phyloP scores from a whole-genome alignment of 2,888 invertebrate species.

The Protula sp. region DNA sequence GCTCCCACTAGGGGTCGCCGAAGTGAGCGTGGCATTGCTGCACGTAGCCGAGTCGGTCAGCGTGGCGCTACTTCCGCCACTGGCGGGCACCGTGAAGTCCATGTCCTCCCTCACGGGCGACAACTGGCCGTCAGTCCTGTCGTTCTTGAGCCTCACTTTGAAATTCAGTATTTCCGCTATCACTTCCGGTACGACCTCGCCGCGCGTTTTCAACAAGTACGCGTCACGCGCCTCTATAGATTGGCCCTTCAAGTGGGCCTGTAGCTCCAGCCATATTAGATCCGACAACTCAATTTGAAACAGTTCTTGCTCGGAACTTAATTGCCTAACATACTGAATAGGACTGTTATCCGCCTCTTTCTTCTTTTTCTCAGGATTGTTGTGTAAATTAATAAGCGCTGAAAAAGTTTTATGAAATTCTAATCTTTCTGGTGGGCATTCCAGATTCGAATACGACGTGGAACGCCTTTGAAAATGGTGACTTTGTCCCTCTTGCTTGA shows the following conservation, averaged over 20 bases:
- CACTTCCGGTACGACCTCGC: constrained; percentile 67
- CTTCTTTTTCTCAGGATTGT: constrained; percentile 32
- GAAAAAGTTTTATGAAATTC: constrained; percentile 62
- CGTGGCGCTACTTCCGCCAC: neutral
- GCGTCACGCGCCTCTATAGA: constrained; percentile 73
- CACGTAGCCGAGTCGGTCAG: neutral
- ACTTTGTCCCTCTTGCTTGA: too few species aligned
- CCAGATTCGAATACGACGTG: neutral
- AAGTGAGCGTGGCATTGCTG: neutral
- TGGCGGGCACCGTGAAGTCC: neutral
- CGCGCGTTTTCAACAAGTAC: constrained; percentile 66
- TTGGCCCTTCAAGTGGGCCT: constrained; percentile 80
- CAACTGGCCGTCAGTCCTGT: neutral
- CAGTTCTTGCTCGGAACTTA: constrained; percentile 74
- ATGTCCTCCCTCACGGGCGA: neutral
- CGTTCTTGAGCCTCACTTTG: constrained; percentile 55
- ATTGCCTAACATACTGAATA: constrained; percentile 37
- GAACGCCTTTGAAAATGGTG: neutral
- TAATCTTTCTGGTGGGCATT: constrained; percentile 33
- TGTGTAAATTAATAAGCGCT: constrained; percentile 65
- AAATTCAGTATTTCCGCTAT: constrained; percentile 73
- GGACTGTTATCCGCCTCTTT: constrained; percentile 31
- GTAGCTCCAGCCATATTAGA: constrained; percentile 84
- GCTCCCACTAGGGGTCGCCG: neutral
- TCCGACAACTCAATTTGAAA: constrained; percentile 87